These are phyloP conservation scores for Scatophagus argus DNA, from an alignment of 2,113 vertebrate genomes.

Conservation along the genomic window DNA sequence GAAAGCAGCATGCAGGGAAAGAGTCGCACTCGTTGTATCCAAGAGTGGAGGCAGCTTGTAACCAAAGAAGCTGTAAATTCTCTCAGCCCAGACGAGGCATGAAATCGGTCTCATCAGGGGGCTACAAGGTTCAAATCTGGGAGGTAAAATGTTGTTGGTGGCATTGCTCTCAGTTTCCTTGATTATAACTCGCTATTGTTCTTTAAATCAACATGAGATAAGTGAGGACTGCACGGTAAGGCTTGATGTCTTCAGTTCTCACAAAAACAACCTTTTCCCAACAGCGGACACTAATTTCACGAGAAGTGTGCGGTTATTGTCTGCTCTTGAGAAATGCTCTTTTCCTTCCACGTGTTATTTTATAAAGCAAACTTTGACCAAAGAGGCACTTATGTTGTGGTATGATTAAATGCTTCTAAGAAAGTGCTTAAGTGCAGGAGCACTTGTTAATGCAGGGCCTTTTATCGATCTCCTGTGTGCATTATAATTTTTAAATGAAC, in stretches of 20 bases:
- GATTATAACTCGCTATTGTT: background rate
- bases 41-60: background rate
- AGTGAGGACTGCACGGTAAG: background rate
- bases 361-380: slow-evolving; percentile 14
- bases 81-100: slow-evolving; percentile 36
- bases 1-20: slow-evolving; percentile 1
- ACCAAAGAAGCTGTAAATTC: slow-evolving; percentile 66
- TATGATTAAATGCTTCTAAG: slow-evolving; percentile 41
- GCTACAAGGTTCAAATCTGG: slow-evolving; percentile 20
- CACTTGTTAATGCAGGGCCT: slow-evolving; percentile 10
- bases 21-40: slow-evolving; percentile 7
- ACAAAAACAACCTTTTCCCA: background rate
- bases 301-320: slow-evolving; percentile 1
- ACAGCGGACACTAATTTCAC: background rate
- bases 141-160: slow-evolving; percentile 22
- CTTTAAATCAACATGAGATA: background rate
- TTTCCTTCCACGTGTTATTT: background rate
- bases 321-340: background rate
- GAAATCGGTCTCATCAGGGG: slow-evolving; percentile 58
- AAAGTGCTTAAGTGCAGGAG: slow-evolving; percentile 22
- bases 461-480: slow-evolving; percentile 17
- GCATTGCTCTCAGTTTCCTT: background rate
- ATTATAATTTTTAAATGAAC: slow-evolving; percentile 26
- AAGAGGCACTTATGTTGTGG: background rate
- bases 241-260: background rate